Base-by-base conservation (phyloP, 2,113 vertebrate species). In the Protobothrops mucrosquamatus region DNA sequence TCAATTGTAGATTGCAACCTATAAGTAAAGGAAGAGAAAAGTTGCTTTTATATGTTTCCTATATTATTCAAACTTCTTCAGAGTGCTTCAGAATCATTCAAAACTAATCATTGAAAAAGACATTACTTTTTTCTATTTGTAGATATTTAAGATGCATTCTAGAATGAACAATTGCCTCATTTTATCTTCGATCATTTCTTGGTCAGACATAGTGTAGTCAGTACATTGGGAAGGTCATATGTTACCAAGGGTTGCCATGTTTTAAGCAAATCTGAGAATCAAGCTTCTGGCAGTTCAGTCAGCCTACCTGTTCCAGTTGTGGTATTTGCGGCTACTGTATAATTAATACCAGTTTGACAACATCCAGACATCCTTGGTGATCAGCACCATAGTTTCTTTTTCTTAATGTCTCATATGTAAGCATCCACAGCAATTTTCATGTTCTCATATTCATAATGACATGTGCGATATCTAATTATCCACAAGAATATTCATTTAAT, bases 41-140 rank as follows among this genome's bases (percentile, higher is more conserved):
- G 46, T 54, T 85, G 57, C 4, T 34, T 93, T 94, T 51, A 55
- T 74, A 86, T 89, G 86, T 93, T 93, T n/a, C 1, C 43, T 93
- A 2, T 74, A 61, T 89, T 94, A 74, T n/a, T 87, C 85, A 43
- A 93, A 74, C 6, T 93, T 15, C 43, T 52, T 90, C 90, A 89
- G 34, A 94, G 89, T 51, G 43, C 51, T 90, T 29, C 18, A 90
- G 64, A 91, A 23, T 81, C 0, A 0, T 91, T 95, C 52, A 85
- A 85, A 51, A 56, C 39, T 85, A 18, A 61, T 29, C 24, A 61
- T 61, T 61, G 9, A 61, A 61, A 61, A 61, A 26, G 48, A 10
- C 56, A 26, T 24, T 10, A 59, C 23, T 61, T 61, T 61, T 61
- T 61, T 61, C 24, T 29, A 61, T 61, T 61, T 61, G 59, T 89